Percentiles rank a stretch among this genome's conserved stretches.
Evolutionary conservation across 2,797 vertebrate species (phyloP).

Genomic region (Chelon labrosus): DNA sequence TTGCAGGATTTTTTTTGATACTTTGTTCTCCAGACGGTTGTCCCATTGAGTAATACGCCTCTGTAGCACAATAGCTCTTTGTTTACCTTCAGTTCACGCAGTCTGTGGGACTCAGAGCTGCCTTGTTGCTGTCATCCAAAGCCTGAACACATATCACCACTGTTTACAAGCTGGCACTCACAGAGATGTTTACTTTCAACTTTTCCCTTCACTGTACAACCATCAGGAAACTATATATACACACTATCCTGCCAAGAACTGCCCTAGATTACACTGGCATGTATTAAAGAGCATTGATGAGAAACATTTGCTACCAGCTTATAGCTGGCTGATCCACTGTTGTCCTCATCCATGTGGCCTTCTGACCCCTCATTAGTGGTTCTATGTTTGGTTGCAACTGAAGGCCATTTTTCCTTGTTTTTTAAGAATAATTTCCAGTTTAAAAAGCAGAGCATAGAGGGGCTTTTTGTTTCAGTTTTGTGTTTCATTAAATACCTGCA

Average conservation of each 20-base stretch:
- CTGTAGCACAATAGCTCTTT: slow-evolving; percentile 56
- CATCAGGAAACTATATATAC: slow-evolving; percentile 35
- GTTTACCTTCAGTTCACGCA: slow-evolving; percentile 49
- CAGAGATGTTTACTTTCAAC: slow-evolving; percentile 56
- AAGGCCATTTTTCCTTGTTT: too few species aligned
- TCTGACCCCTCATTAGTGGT: too few species aligned
- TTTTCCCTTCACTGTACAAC: slow-evolving; percentile 12
- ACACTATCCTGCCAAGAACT: slow-evolving; percentile 35
- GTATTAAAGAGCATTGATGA: slow-evolving; percentile 35
- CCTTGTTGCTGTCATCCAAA: slow-evolving; percentile 49
- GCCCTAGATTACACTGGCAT: slow-evolving; percentile 24
- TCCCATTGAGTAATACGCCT: slow-evolving; percentile 56
- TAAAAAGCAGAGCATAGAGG: too few species aligned
- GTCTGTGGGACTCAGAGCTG: slow-evolving; percentile 47
- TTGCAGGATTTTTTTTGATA: slow-evolving; percentile 10
- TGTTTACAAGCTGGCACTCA: slow-evolving; percentile 64
- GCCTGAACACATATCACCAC: slow-evolving; percentile 49
- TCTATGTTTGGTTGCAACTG: too few species aligned
- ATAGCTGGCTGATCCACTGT: background rate
- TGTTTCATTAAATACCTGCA: too few species aligned
- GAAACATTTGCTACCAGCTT: slow-evolving; percentile 16
- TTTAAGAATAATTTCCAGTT: too few species aligned
- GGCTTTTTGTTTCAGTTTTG: too few species aligned
- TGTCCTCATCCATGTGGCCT: background rate
- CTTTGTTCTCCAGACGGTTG: slow-evolving; percentile 44